A percentile compares a stretch with the other conserved stretches of the same genome.
These are phyloP conservation scores for Pandemis heparana DNA, from an alignment of 2,888 invertebrate genomes.

Conservation along the genomic window DNA sequence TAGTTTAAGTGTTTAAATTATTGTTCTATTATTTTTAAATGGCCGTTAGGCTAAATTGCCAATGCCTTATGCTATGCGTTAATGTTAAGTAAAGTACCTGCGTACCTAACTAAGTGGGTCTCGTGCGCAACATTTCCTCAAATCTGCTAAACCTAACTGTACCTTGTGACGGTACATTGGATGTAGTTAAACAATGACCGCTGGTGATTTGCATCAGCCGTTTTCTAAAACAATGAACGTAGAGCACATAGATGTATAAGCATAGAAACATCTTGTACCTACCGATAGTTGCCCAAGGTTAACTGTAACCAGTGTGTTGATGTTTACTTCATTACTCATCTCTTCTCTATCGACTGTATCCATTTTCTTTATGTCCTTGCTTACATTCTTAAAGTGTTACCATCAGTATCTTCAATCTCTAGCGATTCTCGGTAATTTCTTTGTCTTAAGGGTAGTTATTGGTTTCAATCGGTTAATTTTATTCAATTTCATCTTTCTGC, in stretches of 20 bases:
- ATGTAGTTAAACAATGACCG: constrained; percentile 25
- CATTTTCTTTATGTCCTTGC: not conserved
- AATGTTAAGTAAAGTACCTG: no score
- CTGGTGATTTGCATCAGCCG: constrained; percentile 25
- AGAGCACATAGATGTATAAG: not conserved
- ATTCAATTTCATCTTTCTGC: no score
- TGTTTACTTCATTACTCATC: not conserved
- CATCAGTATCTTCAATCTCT: no score
- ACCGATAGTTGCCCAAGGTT: not conserved
- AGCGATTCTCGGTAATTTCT: no score
- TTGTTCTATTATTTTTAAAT: no score
- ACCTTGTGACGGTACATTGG: constrained; percentile 18
- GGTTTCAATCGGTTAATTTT: no score
- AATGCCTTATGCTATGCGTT: not conserved
- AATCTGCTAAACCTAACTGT: constrained; percentile 4
- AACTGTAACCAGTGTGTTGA: not conserved
- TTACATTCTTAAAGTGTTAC: not conserved
- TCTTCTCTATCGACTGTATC: not conserved
- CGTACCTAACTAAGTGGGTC: not conserved
- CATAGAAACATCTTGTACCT: not conserved
- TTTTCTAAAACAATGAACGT: constrained; percentile 27
- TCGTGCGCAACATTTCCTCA: not conserved
- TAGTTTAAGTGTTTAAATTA: no score
- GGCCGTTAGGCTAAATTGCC: not conserved
- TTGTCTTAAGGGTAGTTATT: no score